Evolutionary conservation across 2,888 invertebrate genomes (phyloP).

Genomic region (Lysandra bellargus): DNA sequence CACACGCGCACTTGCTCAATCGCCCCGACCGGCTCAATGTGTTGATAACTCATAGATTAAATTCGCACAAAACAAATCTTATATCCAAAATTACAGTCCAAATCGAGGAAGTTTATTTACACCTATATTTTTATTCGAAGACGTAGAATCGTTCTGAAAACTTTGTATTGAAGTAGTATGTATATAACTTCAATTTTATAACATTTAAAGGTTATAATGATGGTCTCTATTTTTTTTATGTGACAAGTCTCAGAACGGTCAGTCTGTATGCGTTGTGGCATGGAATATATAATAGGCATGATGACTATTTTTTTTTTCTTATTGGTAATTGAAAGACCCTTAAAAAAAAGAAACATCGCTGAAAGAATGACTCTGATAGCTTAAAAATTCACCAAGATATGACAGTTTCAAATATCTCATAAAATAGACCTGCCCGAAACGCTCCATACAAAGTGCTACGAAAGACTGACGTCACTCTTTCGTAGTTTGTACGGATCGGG

Average conservation of each 20-base stretch:
- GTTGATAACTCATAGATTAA: constrained; percentile 38
- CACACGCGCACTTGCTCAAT: constrained; percentile 64
- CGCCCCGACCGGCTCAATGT: constrained; percentile 61
- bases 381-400: too few relatives aligned
- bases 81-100: constrained; percentile 1
- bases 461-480: too few relatives aligned
- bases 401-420: too few relatives aligned
- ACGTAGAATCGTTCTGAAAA: neutral
- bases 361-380: too few relatives aligned
- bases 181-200: neutral
- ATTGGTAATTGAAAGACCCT: too few relatives aligned
- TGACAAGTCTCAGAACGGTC: neutral
- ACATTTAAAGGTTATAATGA: neutral
- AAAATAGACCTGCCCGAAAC: too few relatives aligned
- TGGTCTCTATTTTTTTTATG: neutral
- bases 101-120: neutral
- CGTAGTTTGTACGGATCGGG: too few relatives aligned
- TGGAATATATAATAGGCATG: neutral
- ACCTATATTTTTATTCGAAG: neutral
- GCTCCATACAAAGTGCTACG: too few relatives aligned
- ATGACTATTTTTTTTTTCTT: too few relatives aligned
- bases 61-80: constrained; percentile 65
- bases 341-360: too few relatives aligned
- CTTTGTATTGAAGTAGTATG: neutral
- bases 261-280: neutral